Conservation (phyloP, 2,797 vertebrate species). For the Ptychadena robeensis region DNA sequence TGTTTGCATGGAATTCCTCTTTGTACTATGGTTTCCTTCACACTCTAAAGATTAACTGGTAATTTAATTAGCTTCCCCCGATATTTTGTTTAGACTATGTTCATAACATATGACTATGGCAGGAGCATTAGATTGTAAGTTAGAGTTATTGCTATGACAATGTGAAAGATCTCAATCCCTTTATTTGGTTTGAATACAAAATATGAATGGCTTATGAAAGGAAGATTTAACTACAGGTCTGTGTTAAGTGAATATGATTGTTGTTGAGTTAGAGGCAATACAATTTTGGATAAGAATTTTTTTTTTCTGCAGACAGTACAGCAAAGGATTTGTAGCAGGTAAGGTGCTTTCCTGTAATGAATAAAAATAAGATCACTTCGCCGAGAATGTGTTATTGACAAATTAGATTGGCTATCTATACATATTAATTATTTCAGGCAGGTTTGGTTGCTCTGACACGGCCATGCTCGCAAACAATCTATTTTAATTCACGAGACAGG, state of each 20-base stretch:
- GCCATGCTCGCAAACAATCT: slow-evolving; percentile 35
- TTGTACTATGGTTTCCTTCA: too few species aligned
- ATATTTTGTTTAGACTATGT: too few species aligned
- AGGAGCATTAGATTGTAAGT: too few species aligned
- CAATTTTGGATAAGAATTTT: background rate
- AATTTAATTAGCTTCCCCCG: too few species aligned
- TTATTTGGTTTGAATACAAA: background rate
- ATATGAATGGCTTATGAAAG: background rate
- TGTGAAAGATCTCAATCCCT: too few species aligned
- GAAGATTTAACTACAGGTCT: background rate
- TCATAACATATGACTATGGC: too few species aligned
- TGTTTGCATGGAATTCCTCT: too few species aligned
- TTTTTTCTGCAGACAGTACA: slow-evolving; percentile 22
- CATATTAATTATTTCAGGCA: slow-evolving; percentile 41
- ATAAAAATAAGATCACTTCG: slow-evolving; percentile 44
- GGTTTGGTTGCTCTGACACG: slow-evolving; percentile 28
- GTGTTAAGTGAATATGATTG: background rate
- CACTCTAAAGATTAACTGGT: too few species aligned
- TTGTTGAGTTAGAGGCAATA: background rate
- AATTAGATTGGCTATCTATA: slow-evolving; percentile 45
- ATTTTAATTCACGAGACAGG: slow-evolving; percentile 35
- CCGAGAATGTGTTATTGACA: slow-evolving; percentile 46
- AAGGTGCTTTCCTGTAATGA: slow-evolving; percentile 32
- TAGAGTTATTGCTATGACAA: too few species aligned
- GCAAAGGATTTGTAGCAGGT: slow-evolving; percentile 8